Evolutionary conservation across 1,140 invertebrate species (phyloP), one percentile per base, ranked within the genome.

Genomic region (Sminthurinus signatus): DNA sequence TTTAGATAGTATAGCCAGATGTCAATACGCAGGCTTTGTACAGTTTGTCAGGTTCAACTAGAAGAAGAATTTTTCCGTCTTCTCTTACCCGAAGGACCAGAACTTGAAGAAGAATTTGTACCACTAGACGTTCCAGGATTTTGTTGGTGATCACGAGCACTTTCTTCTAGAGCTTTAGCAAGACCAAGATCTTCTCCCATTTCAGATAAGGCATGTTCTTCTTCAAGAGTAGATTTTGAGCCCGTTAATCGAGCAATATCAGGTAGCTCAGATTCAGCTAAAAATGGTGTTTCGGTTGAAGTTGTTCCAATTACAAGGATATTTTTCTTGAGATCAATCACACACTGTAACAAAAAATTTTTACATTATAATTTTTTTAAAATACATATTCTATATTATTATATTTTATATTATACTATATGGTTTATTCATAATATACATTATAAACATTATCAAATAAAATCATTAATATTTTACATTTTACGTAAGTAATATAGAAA

Each of bases 291-390:
- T 76, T 92, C 88, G 0, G 92, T 94, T 25, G 91, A 91, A 0
- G 93, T 96, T 0, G 93, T 96, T n/a, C 94, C 95, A 73, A 98
- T 97, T 43, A 84, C 83, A 23, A 98, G 79, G 1, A 93, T 82
- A 78, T 95, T 96, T 56, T 83, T 82, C 74, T 92, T 90, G 60
- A 98, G 78, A 77, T 98, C 94, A 73, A 98, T 96, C 67, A 85
- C 87, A 80, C 95, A 98, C 85, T 90, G 75, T n/a, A 55, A 74
- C 71, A 66, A 62, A 66, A 74, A 64, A 50, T 21, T 54, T n/a
- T n/a, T n/a, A n/a, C n/a, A n/a, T n/a, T n/a, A n/a, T n/a, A n/a
- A n/a, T n/a, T n/a, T n/a, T n/a, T n/a, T n/a, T n/a, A n/a, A n/a
- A n/a, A n/a, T n/a, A n/a, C n/a, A n/a, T n/a, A n/a, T n/a, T n/a